Base-by-base conservation (phyloP, 2,113 vertebrate species). In the Anoura caudifer region DNA sequence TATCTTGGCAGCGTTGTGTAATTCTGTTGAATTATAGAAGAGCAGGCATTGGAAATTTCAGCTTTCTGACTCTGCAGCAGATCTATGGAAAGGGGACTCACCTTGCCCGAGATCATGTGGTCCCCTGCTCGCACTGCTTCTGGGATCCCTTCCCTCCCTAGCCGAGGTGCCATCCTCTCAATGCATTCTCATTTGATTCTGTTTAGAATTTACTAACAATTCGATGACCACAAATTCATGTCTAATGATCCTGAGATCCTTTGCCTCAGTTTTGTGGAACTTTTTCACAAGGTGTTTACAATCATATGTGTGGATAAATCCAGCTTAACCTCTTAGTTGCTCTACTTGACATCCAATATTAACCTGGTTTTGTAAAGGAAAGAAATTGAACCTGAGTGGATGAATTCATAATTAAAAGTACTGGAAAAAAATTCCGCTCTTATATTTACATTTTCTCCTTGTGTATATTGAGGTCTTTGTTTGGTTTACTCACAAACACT, bases 351-450 rank as follows among this genome's bases (percentile, higher is more conserved):
- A 95, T 75, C 43, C 33, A 79, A 8, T 24, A 52, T 75, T 87
- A 70, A 56, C 16, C 45, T 95, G 63, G 15, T 65, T 90, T 80
- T 83, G 43, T 77, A 83, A 94, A 95, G 76, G 43, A 70, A 65
- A 54, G 43, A 84, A 67, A 75, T 70, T 75, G 56, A 76, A 87
- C 38, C 67, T 91, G 24, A 52, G 28, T 69, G 19, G 50, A 47
- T 84, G 45, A 83, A 81, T 89, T 69, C n/a, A 73, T 87, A 77
- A 69, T 80, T 83, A 75, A 94, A 87, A 54, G 45, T 86, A 83
- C 54, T 73, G 43, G 59, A n/a, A 79, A 93, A 38, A 43, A 87
- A 28, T 8, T 38, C 10, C 11, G 7, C 72, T 69, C 47, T 92
- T 26, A 70, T 79, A 92, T 52, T 83, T 86, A 77, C 6, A 19